These are phyloP conservation scores for Corythornis madagascariensis DNA, from an alignment of 2,113 vertebrate genomes.

Conservation along the genomic window DNA sequence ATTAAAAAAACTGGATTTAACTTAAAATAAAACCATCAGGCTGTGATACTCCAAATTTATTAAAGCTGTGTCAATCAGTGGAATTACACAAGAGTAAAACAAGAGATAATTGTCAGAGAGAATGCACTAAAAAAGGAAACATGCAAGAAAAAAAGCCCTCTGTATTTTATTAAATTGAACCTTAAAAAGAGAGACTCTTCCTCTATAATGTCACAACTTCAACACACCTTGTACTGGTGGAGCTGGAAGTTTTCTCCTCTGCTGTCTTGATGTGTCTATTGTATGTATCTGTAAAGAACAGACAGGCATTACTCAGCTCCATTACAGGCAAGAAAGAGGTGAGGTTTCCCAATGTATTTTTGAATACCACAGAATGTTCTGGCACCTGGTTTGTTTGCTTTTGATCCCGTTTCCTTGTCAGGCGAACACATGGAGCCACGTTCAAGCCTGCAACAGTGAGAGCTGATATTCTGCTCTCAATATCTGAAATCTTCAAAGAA, in stretches of 20 bases:
- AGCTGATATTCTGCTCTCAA: constrained; percentile 95
- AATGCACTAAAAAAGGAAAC: background rate
- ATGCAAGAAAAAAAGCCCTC: background rate
- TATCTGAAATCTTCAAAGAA: constrained; percentile 89
- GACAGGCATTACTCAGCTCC: background rate
- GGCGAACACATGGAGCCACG: constrained; percentile 85
- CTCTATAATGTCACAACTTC: background rate
- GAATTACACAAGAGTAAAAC: background rate
- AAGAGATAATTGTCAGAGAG: background rate
- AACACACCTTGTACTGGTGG: constrained; percentile 87
- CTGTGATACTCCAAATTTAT: background rate
- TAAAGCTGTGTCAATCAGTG: background rate
- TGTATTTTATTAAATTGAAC: background rate
- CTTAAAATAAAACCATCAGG: background rate
- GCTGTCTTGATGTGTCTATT: constrained; percentile 92
- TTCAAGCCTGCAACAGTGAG: constrained; percentile 93
- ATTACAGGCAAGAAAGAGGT: background rate
- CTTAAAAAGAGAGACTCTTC: background rate
- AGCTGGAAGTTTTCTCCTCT: constrained; percentile 93
- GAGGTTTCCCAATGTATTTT: background rate
- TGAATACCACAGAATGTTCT: constrained; percentile 5
- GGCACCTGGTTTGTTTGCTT: constrained; percentile 77
- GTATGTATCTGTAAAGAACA: constrained; percentile 86
- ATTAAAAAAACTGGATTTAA: background rate
- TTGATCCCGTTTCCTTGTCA: constrained; percentile 80